phyloP scores from a whole-genome alignment of 2,113 vertebrate species.

The Athene noctua region DNA sequence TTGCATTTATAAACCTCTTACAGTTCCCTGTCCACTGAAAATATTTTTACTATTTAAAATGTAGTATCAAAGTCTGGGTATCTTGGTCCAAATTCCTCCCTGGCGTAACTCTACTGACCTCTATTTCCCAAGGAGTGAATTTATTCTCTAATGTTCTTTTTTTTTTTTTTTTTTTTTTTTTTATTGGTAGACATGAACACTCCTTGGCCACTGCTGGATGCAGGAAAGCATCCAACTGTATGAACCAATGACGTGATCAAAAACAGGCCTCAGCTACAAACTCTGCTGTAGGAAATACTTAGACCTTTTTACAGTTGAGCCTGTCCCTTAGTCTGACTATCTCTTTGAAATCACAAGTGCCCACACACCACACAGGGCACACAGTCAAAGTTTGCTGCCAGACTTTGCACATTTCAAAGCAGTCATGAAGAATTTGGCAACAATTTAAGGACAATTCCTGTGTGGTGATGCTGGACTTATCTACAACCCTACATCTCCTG shows the following conservation, averaged over 20 bases:
- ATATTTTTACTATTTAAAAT: constrained; percentile 60
- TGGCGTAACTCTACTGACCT: constrained; percentile 26
- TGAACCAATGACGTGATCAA: neutral
- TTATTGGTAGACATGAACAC: neutral
- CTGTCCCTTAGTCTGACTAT: neutral
- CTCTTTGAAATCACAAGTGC: neutral
- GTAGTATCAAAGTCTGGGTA: neutral
- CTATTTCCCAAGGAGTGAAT: constrained; percentile 22
- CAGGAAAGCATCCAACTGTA: constrained; percentile 5
- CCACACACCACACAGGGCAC: neutral
- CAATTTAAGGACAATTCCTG: neutral
- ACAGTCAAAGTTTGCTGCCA: neutral
- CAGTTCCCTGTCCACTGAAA: constrained; percentile 58
- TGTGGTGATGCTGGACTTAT: accelerated
- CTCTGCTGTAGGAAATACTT: neutral
- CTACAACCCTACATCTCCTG: too few species aligned
- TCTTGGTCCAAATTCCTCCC: constrained; percentile 46
- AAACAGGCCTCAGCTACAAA: neutral
- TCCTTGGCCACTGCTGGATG: neutral
- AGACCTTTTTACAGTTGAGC: neutral
- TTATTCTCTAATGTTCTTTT: neutral
- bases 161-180: neutral
- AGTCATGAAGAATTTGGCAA: neutral
- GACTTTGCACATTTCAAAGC: neutral
- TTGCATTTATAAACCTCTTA: constrained; percentile 63